Base-by-base conservation (phyloP, 2,113 vertebrate genomes). In the Rhea americana region DNA sequence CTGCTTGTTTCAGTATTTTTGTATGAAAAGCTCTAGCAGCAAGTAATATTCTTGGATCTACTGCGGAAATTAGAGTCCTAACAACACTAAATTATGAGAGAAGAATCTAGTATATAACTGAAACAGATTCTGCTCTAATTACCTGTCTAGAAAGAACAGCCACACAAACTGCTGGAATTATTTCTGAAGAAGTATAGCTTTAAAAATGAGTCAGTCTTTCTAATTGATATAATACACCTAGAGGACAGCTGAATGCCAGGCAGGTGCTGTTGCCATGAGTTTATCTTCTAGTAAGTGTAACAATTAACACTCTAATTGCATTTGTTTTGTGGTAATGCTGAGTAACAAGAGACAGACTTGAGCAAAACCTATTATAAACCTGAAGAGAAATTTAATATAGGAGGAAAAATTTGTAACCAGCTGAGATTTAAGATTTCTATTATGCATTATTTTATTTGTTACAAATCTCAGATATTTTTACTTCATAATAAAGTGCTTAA, bases 241-340 rank as follows among this genome's bases (percentile, higher is more conserved):
- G 43, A 93, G 45, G 66, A 26, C 48, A 78, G 63, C 8, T 82
- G 62, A 92, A 82, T 56, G 61, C 32, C 56, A 72, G 63, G 32
- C 22, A 82, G 30, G 72, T 67, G 48, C 51, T 86, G 89, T 8
- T 90, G 47, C 18, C 32, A n/a, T 32, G 28, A 91, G 91, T 91
- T 82, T 89, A 89, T 82, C 53, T 90, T 90, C 24, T 45, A 61
- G 14, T 45, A 79, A 91, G 50, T 81, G 43, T 66, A 51, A 90
- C 53, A 91, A 94, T 82, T 93, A 90, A 67, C 73, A 82, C 61
- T 68, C 32, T 91, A 81, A 93, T 26, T 67, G 32, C 75, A 90
- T 93, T 85, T 89, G 28, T 70, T 45, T 78, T 21, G 1, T 62
- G 45, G 30, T 87, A 85, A 80, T 1, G 1, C 14, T 51, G 51